Percentiles rank a stretch among this genome's conserved stretches.
Evolutionary conservation across 2,797 vertebrate genomes (phyloP).

Genomic region (Pampus argenteus): DNA sequence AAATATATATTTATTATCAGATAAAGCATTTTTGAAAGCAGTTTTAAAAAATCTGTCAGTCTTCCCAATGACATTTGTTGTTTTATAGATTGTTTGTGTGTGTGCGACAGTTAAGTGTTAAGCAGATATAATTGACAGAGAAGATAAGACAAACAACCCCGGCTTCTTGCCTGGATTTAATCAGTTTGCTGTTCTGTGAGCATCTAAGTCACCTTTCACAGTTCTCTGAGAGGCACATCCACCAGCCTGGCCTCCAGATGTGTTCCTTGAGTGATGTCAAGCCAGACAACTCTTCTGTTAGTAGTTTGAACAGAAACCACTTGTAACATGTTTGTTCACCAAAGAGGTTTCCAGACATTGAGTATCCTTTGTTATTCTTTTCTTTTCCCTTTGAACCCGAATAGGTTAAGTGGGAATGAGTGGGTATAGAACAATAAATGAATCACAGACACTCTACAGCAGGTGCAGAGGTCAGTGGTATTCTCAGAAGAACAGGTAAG

Average conservation of each 20-base stretch:
- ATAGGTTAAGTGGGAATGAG: no score
- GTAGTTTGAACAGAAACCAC: background rate
- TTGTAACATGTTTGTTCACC: slow-evolving; percentile 7
- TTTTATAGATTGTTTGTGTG: no score
- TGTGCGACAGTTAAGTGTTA: no score
- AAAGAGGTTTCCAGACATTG: slow-evolving; percentile 2
- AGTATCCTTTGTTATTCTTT: background rate
- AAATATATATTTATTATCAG: no score
- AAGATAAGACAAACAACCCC: slow-evolving; percentile 4
- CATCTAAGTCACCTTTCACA: slow-evolving; percentile 5
- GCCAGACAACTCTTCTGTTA: background rate
- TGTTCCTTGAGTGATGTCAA: background rate
- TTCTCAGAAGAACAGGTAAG: background rate
- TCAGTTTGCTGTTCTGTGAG: background rate
- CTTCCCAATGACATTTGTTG: no score
- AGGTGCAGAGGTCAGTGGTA: no score
- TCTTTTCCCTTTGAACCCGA: background rate
- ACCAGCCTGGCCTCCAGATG: slow-evolving; percentile 12
- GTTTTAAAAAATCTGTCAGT: no score
- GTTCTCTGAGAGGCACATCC: background rate
- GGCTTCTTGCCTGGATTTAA: slow-evolving; percentile 8
- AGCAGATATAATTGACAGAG: background rate
- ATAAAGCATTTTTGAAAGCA: no score
- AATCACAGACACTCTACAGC: no score
- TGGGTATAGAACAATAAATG: no score